Evolutionary conservation across 2,797 vertebrate genomes (phyloP), one percentile per base, ranked within the genome.

Genomic region (Pagetopsis macropterus): DNA sequence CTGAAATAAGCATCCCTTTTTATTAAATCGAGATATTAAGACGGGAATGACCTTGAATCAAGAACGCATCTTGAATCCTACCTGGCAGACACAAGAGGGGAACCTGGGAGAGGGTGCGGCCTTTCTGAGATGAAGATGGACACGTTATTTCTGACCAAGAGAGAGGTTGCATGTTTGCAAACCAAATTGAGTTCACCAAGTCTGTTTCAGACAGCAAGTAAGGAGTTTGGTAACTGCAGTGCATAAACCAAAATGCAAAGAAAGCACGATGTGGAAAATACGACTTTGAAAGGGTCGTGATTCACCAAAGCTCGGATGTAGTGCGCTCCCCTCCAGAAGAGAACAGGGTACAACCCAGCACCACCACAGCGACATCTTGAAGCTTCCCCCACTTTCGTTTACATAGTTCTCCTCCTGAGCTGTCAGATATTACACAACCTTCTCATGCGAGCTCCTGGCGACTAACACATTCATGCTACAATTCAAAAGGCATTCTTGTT

Each of bases 361-460:
- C 54, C 49, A 64, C 27, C 19, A 31, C 56, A 46, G 76, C 5
- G 0, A 44, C 64, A 59, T 71, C 58, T 52, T 68, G 41, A 61
- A 77, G 27, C 27, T 10, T 3, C 27, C 58, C 14, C 15, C 12
- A 21, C 13, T 45, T 76, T 67, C 79, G 70, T 87, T 87, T 82
- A 81, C 78, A 75, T 79, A 46, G 67, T 80, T 79, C 76, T 69
- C 48, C 62, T 83, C 52, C 70, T 66, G 59, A 84, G 78, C 75
- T 86, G 79, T 82, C 79, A 65, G 67, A 27, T 5, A 78, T 78
- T 75, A 87, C 74, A 79, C 75, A 87, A 63, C 68, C 58, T 49
- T 79, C 75, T 76, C 59, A 68, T 43, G 46, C 67, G 81, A 68
- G 69, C 79, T 81, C 64, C 65, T 58, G 74, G 72, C 66, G 7